These are phyloP conservation scores for Doris montereyensis DNA, from an alignment of 2,888 invertebrate genomes.

Conservation along the genomic window DNA sequence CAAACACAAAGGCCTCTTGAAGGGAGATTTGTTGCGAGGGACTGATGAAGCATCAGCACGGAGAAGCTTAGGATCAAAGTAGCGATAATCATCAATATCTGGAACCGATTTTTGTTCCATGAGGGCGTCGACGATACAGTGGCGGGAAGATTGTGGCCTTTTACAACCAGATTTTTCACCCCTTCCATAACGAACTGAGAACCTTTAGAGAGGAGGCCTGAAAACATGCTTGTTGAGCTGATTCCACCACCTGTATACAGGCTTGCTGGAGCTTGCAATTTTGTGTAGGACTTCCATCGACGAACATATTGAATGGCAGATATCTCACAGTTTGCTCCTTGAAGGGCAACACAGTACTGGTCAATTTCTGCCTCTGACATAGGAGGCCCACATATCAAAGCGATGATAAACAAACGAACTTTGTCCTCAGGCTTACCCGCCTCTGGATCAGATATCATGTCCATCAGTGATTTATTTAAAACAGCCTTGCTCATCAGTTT, in stretches of 20 bases:
- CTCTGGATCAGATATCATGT: slow-evolving; percentile 88
- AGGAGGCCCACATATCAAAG: slow-evolving; percentile 86
- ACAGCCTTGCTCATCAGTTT: slow-evolving; percentile 86
- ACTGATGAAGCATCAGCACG: slow-evolving; percentile 75
- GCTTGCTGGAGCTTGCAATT: slow-evolving; percentile 82
- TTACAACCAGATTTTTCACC: slow-evolving; percentile 98
- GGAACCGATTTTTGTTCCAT: slow-evolving; percentile 85
- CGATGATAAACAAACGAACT: slow-evolving; percentile 90
- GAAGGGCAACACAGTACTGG: slow-evolving; percentile 85
- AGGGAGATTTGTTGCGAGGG: slow-evolving; percentile 68
- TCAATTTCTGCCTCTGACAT: slow-evolving; percentile 88
- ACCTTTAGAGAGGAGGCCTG: slow-evolving; percentile 95
- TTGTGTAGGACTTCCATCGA: slow-evolving; percentile 91
- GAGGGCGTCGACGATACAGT: slow-evolving; percentile 91
- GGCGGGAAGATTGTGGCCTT: slow-evolving; percentile 95
- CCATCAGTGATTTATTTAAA: slow-evolving; percentile 86
- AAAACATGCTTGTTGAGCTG: slow-evolving; percentile 97
- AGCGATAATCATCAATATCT: slow-evolving; percentile 90
- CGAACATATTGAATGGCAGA: slow-evolving; percentile 90
- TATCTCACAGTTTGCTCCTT: slow-evolving; percentile 88
- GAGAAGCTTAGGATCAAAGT: slow-evolving; percentile 95
- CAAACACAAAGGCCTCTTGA: slow-evolving; percentile 74
- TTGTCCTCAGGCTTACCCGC: slow-evolving; percentile 93
- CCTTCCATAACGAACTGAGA: slow-evolving; percentile 99
- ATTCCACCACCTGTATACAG: slow-evolving; percentile 86